Evolutionary conservation across 2,888 invertebrate genomes (phyloP).

Genomic region (Agrochola circellaris): DNA sequence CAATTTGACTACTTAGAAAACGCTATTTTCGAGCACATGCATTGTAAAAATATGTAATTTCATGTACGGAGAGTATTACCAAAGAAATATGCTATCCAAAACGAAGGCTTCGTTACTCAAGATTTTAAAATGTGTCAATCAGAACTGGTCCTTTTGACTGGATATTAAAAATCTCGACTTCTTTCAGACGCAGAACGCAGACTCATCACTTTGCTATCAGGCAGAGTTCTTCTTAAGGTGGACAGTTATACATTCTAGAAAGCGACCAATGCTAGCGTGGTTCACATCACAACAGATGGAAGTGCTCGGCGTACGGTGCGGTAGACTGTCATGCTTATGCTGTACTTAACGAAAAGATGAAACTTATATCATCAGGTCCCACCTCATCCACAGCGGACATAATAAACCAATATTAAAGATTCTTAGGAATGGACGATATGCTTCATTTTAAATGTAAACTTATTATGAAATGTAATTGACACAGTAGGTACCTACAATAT

Average conservation of each 20-base stretch:
- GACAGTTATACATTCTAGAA: slow-evolving; percentile 71
- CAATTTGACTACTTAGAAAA: too few relatives aligned
- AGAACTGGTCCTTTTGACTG: too few relatives aligned
- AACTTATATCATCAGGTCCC: slow-evolving; percentile 29
- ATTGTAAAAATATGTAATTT: too few relatives aligned
- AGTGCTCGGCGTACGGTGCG: slow-evolving; percentile 54
- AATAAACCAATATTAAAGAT: slow-evolving; percentile 36
- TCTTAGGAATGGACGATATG: slow-evolving; percentile 32
- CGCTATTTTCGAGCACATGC: too few relatives aligned
- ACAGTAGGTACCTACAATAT: too few relatives aligned
- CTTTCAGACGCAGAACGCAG: slow-evolving; percentile 29
- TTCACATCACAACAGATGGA: slow-evolving; percentile 51
- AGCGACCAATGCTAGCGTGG: slow-evolving; percentile 9
- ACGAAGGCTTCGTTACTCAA: too few relatives aligned
- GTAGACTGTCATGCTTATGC: slow-evolving; percentile 54
- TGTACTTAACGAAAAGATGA: slow-evolving; percentile 46
- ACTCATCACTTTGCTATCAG: slow-evolving; percentile 60
- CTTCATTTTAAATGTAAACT: slow-evolving; percentile 19
- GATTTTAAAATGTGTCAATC: too few relatives aligned
- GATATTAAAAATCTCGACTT: not conserved
- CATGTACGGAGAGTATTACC: too few relatives aligned
- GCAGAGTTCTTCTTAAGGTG: slow-evolving; percentile 67
- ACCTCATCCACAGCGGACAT: slow-evolving; percentile 52
- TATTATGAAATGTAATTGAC: not conserved
- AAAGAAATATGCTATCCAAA: too few relatives aligned